Evolutionary conservation across 2,888 invertebrate genomes (phyloP), one percentile per base, ranked within the genome.

Genomic region (Cantharis rufa): DNA sequence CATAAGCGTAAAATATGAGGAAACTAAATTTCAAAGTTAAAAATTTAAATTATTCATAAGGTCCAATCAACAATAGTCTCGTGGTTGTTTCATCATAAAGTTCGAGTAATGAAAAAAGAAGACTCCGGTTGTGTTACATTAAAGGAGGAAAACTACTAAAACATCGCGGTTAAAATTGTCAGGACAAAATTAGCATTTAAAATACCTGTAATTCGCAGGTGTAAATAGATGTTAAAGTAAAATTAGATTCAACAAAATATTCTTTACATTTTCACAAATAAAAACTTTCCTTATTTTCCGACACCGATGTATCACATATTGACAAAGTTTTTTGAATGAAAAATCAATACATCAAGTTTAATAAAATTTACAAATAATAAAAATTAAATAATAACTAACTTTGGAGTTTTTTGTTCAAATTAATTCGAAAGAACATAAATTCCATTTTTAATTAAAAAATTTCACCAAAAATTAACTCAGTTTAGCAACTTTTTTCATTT

Each of bases 161-260:
- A 77, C 48, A 48, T 48, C 48, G 77, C 74, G 68, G 76, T 77
- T 77, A 77, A 76, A 77, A 79, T 74, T 79, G 79, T 74, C 79
- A 73, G 77, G 70, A 75, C 71, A 70, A 72, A 77, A 79, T 79
- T 79, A 74, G 79, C 79, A 79, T 79, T 76, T 77, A 79, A 79
- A 79, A 79, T 77, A 79, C 79, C 79, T 79, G 79, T 79, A 79
- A 79, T 79, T 79, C 79, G 72, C 79, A 79, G 79, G 77, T 69
- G 28, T 77, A 79, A 77, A 63, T 74, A 74, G 70, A 74, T 74
- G 70, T 76, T 76, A 71, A 69, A 64, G 73, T 70, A 48, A 78
- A 78, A 78, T 73, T 78, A 71, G 73, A 71, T 78, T 75, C 75
- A 72, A n/a, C 69, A 21, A 32, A 71, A 71, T 10, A 16, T 71